A percentile compares a stretch with the other conserved stretches of the same genome.
phyloP scores from a whole-genome alignment of 1,140 invertebrate species.

The Geopemphigus sp. region DNA sequence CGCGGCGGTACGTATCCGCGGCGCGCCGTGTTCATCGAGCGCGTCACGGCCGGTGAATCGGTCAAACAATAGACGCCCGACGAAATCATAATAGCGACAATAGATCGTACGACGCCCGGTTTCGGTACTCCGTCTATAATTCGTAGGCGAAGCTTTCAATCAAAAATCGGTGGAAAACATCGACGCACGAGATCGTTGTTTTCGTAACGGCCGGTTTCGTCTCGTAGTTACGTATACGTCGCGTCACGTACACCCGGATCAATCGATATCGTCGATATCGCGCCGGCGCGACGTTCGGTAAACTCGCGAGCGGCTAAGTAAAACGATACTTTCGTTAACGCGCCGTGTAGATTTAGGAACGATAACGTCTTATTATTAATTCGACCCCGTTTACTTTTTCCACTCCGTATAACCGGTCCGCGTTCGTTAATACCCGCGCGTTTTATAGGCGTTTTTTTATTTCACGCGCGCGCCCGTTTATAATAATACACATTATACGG shows the following conservation, averaged over 20 bases:
- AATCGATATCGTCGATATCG: too few relatives aligned
- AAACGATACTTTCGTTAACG: background rate
- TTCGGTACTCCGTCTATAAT: background rate
- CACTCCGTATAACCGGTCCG: too few relatives aligned
- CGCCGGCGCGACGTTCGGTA: too few relatives aligned
- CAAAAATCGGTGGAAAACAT: background rate
- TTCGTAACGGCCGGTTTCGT: background rate
- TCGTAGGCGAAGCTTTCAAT: conserved; percentile 23
- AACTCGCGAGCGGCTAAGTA: too few relatives aligned
- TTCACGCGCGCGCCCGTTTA: background rate
- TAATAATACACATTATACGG: too few relatives aligned
- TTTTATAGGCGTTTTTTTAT: conserved; percentile 10
- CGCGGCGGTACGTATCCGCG: too few relatives aligned
- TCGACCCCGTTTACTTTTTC: too few relatives aligned
- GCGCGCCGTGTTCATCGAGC: background rate
- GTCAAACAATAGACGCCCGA: conserved; percentile 11
- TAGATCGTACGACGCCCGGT: background rate
- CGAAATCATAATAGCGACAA: background rate
- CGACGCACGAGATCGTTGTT: background rate
- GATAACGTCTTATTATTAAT: conserved; percentile 21
- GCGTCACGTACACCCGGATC: too few relatives aligned
- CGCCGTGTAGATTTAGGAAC: conserved; percentile 4
- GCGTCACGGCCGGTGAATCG: conserved; percentile 6
- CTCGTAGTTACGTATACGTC: background rate
- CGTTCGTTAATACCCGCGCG: too few relatives aligned